A percentile compares a stretch with the other conserved stretches of the same genome.
phyloP scores from a whole-genome alignment of 2,797 vertebrate species.

The Periophthalmus magnuspinnatus region DNA sequence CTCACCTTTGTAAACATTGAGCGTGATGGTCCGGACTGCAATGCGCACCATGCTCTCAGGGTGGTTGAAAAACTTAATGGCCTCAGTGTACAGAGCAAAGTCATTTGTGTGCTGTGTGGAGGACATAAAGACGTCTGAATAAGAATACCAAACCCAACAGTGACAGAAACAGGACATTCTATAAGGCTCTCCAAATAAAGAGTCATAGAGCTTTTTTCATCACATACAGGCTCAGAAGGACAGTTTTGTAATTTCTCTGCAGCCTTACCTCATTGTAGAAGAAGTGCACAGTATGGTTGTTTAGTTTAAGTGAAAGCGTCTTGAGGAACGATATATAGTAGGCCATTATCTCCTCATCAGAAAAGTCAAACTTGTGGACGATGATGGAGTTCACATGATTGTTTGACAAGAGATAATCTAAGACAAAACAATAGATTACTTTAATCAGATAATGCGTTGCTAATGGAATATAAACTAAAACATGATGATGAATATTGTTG shows the following conservation, averaged over 20 bases:
- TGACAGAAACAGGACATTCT: constrained; percentile 11
- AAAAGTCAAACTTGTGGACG: constrained; percentile 99
- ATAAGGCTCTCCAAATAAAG: constrained; percentile 29
- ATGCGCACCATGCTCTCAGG: constrained; percentile 99
- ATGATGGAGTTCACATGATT: constrained; percentile 99
- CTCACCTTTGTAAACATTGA: constrained; percentile 99
- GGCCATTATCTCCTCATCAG: constrained; percentile 98
- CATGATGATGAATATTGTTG: background rate
- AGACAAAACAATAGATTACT: background rate
- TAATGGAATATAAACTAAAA: background rate
- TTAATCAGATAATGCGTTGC: background rate
- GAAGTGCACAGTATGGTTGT: constrained; percentile 98
- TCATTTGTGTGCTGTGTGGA: constrained; percentile 96
- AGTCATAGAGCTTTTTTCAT: constrained; percentile 69
- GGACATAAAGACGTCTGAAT: constrained; percentile 66
- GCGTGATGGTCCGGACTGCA: constrained; percentile 96
- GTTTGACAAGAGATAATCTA: constrained; percentile 97
- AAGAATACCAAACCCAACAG: constrained; percentile 45
- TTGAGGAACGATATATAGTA: constrained; percentile 99
- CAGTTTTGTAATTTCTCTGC: background rate
- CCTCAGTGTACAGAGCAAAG: constrained; percentile 99
- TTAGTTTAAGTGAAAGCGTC: constrained; percentile 96
- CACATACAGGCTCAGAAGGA: constrained; percentile 61
- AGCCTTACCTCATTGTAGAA: constrained; percentile 97
- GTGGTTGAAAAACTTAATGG: constrained; percentile 99